Conservation (phyloP, 2,888 invertebrate genomes). For the Acheta domesticus region DNA sequence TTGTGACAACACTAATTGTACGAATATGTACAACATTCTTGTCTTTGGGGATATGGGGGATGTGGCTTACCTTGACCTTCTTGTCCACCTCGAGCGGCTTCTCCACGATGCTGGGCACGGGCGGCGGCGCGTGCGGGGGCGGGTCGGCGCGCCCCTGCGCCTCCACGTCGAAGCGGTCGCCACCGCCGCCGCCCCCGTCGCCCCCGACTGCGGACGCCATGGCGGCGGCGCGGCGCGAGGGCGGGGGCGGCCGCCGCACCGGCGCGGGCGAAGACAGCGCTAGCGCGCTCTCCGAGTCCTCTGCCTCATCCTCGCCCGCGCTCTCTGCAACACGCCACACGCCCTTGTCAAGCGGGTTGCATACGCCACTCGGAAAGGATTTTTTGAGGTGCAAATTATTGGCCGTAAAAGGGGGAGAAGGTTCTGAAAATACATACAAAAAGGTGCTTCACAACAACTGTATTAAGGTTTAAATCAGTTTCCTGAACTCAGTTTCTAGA, state of each 20-base stretch:
- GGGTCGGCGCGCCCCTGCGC: constrained; percentile 32
- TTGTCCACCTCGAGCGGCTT: constrained; percentile 64
- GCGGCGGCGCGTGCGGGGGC: constrained; percentile 46
- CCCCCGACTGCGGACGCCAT: constrained; percentile 21
- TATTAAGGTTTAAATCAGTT: too few species aligned
- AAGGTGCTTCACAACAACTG: too few species aligned
- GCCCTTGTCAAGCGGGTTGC: too few species aligned
- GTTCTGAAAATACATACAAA: too few species aligned
- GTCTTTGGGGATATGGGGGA: too few species aligned
- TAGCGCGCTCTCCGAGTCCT: constrained; percentile 44
- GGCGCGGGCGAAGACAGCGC: neutral
- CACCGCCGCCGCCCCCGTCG: constrained; percentile 49
- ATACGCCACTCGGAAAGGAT: too few species aligned
- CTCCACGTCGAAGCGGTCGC: constrained; percentile 42
- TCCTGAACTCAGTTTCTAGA: too few species aligned
- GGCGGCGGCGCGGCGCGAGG: constrained; percentile 44
- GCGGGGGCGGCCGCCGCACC: constrained; percentile 45
- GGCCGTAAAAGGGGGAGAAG: too few species aligned
- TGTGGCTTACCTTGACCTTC: constrained; percentile 66
- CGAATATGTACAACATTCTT: too few species aligned
- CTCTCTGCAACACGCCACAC: constrained; percentile 51
- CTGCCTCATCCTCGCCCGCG: constrained; percentile 56
- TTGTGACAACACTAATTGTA: too few species aligned
- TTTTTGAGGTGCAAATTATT: too few species aligned
- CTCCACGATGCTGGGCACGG: constrained; percentile 59